Conservation (phyloP, 2,113 vertebrate genomes). For the Brachyhypopomus occidentalis region DNA sequence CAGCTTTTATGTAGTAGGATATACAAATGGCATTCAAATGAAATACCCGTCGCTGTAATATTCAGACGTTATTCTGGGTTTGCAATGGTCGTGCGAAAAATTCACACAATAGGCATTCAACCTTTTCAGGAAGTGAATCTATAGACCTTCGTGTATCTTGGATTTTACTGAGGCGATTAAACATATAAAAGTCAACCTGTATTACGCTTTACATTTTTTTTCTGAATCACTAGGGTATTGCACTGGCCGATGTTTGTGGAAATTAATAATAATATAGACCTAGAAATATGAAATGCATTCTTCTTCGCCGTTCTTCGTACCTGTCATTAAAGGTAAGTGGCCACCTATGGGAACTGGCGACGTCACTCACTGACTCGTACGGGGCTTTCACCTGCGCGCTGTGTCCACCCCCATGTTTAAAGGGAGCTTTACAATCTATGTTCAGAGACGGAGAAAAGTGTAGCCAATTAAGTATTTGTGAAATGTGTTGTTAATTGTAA, state of each 20-base stretch:
- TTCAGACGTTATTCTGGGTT: background rate
- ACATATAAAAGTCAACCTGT: too few relatives aligned
- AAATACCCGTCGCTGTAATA: background rate
- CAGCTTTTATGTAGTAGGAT: too few relatives aligned
- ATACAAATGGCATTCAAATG: too few relatives aligned
- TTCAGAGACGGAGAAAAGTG: background rate
- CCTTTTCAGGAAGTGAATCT: constrained; percentile 16
- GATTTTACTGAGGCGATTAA: background rate
- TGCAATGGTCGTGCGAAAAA: background rate
- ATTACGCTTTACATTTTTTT: too few relatives aligned
- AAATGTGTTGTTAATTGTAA: background rate
- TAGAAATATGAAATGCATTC: background rate
- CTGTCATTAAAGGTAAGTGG: constrained; percentile 42
- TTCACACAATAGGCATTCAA: background rate
- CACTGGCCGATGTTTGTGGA: background rate
- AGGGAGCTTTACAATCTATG: background rate
- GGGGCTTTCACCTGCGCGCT: background rate
- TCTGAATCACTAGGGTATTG: background rate
- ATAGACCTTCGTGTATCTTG: background rate
- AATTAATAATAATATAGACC: background rate
- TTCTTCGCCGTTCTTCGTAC: constrained; percentile 11
- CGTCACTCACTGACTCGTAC: constrained; percentile 33
- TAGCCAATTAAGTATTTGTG: background rate
- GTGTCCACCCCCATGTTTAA: too few relatives aligned
- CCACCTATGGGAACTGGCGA: constrained; percentile 30